A percentile compares a stretch with the other conserved stretches of the same genome.
Conservation (phyloP, 2,888 invertebrate species). For the Netelia fuscicornis region DNA sequence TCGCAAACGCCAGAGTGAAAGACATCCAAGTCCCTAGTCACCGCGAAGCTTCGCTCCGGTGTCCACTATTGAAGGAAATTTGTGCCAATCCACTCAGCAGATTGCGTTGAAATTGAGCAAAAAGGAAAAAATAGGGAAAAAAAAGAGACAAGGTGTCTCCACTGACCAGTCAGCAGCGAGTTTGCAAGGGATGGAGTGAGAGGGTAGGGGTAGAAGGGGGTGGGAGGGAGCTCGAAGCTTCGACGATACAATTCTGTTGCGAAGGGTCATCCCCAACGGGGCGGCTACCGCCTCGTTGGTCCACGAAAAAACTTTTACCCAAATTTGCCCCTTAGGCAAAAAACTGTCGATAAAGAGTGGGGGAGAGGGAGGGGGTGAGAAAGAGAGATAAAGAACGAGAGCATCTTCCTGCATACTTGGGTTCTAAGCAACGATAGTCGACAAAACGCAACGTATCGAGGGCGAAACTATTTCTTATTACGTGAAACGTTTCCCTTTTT, state of each 20-base stretch:
- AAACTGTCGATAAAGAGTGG: neutral
- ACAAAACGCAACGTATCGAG: neutral
- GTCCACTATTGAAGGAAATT: constrained; percentile 54
- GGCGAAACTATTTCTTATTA: neutral
- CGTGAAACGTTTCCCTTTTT: neutral
- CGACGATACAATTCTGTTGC: constrained; percentile 50
- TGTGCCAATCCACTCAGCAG: constrained; percentile 69
- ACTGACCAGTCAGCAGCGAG: constrained; percentile 10
- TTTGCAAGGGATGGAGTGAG: neutral
- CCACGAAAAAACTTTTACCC: constrained; percentile 68
- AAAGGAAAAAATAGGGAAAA: constrained; percentile 44
- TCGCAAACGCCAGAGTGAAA: neutral
- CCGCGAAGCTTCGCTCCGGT: neutral
- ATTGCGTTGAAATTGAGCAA: constrained; percentile 69
- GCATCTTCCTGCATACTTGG: no score
- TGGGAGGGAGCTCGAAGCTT: neutral
- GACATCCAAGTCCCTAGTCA: neutral
- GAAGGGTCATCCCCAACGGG: constrained; percentile 64
- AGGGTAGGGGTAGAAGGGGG: neutral
- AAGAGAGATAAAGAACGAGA: no score
- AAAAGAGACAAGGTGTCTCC: constrained; percentile 58
- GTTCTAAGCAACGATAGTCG: no score
- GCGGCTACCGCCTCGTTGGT: constrained; percentile 52
- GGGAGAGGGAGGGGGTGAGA: no score
- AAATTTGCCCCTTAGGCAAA: constrained; percentile 64